Evolutionary conservation across 2,113 vertebrate species (phyloP), one percentile per base, ranked within the genome.

Genomic region (Nannospalax galili): DNA sequence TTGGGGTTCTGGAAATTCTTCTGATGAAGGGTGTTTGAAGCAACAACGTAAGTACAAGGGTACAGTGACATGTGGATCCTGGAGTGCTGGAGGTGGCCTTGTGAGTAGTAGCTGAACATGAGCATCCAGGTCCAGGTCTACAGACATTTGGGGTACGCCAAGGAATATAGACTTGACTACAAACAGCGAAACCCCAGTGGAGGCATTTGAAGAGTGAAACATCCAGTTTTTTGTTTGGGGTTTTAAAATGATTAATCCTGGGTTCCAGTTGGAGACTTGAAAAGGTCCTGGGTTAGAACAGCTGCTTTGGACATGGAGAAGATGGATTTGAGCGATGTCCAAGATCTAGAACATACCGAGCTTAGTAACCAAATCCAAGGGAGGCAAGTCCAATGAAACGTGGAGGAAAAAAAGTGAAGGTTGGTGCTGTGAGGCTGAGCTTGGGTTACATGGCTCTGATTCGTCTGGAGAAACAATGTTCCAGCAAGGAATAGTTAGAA

Each of bases 391-490:
- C 15, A 1, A 6, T 58, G 64, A 88, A 7, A 37, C 5, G 45
- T 22, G 52, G 37, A 45, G 32, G 37, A 70, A 42, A n/a, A n/a
- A 30, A 84, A 62, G 30, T 52, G 32, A 35, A 30, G 26, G 12
- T 12, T 7, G 40, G 60, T 56, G n/a, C 20, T 26, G 9, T 3
- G 82, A 86, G 42, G 11, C 40, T 52, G 78, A 84, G 26, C 1
- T 20, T 81, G 62, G 58, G 15, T 11, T 28, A 0, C 3, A 7
- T 9, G 42, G 5, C 40, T 77, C 37, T 85, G 2, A 1, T 16
- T 56, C 72, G 28, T 73, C 15, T 14, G 7, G 52, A 87, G 45
- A 93, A 92, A 62, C n/a, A 65, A 84, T 62, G 30, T 88, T 45
- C 16, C 2, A n/a, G n/a, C 24, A 42, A 70, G 58, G 28, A 69